Base-by-base conservation (phyloP, 2,888 invertebrate genomes). In the Xestia xanthographa region DNA sequence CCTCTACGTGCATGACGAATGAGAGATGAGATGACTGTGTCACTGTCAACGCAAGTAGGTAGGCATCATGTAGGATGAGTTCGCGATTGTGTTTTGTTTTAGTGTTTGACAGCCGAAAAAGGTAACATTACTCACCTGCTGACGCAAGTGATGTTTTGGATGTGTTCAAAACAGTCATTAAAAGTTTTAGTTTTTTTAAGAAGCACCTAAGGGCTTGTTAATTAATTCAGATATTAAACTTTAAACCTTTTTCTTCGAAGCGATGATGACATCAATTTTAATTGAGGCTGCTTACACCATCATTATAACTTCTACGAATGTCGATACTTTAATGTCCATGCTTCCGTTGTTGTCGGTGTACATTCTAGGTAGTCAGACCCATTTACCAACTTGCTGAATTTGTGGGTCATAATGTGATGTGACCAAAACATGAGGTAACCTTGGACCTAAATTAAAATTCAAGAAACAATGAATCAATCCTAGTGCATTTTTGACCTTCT, bases 1-100 rank as follows among this genome's bases (percentile, higher is more conserved):
- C 38, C 77, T 75, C 83, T 87, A 85, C 87, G 82, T 79, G 58
- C 80, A 72, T 87, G 88, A 89, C 87, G 86, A 86, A 90, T 88
- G 80, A 72, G 74, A 78, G 75, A 81, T 81, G 83, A 83, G 74
- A 70, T 22, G 22, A 22, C n/a, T 72, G 41, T 79, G 79, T 83
- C 87, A 86, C 38, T 79, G 79, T 83, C 87, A 86, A 81, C 87
- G 79, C 56, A 69, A 68, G 79, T 75, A 74, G 79, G 75, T 29
- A 58, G 58, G 20, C 66, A 78, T 87, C 62, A 80, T 79, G 53
- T 62, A 29, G 74, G 68, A 63, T 62, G 72, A 53, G 20, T 43
- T 20, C 58, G 67, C 68, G 58, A 69, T 62, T 60, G 56, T 0
- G 58, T 75, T 80, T 75, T 65, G 29, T 45, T 14, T 22, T 1